A percentile compares a stretch with the other conserved stretches of the same genome.
These are phyloP conservation scores for Styela clava DNA, from an alignment of 23 tunicate species.

Conservation along the genomic window DNA sequence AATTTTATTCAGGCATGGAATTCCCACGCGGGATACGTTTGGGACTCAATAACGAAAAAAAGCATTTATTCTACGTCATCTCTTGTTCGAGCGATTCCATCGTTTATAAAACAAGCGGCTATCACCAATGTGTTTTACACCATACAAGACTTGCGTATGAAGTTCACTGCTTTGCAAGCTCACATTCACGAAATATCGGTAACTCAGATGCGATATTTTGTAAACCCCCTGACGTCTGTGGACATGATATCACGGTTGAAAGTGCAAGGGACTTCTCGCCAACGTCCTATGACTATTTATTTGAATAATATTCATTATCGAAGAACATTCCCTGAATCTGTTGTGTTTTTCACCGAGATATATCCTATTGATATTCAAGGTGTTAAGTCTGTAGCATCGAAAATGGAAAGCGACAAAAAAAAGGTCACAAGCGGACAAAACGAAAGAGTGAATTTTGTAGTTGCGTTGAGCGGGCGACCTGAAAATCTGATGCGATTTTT, in stretches of 20 bases:
- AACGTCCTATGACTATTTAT: background rate
- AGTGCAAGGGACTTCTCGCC: background rate
- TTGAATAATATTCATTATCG: conserved; percentile 19
- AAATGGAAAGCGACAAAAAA: background rate
- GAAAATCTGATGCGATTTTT: conserved; percentile 1
- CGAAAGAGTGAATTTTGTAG: conserved; percentile 1
- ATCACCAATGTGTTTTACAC: conserved; percentile 1
- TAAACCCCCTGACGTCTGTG: conserved; percentile 18
- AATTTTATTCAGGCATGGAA: conserved; percentile 31
- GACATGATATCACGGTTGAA: conserved; percentile 25
- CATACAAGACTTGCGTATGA: conserved; percentile 9
- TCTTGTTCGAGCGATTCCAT: conserved; percentile 1
- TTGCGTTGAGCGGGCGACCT: conserved; percentile 23
- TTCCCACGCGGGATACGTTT: conserved; percentile 21
- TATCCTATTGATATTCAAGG: background rate
- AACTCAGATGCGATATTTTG: background rate
- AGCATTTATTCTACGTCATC: conserved; percentile 17
- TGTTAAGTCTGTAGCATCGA: no score
- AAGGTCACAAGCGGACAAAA: background rate
- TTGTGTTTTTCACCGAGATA: background rate
- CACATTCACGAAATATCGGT: conserved; percentile 27
- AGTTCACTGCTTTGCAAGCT: background rate
- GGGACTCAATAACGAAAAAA: conserved; percentile 15
- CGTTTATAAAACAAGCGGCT: conserved; percentile 5
- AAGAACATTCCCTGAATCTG: conserved; percentile 13